phyloP scores from a whole-genome alignment of 1,140 invertebrate species.

The Aethina tumida region DNA sequence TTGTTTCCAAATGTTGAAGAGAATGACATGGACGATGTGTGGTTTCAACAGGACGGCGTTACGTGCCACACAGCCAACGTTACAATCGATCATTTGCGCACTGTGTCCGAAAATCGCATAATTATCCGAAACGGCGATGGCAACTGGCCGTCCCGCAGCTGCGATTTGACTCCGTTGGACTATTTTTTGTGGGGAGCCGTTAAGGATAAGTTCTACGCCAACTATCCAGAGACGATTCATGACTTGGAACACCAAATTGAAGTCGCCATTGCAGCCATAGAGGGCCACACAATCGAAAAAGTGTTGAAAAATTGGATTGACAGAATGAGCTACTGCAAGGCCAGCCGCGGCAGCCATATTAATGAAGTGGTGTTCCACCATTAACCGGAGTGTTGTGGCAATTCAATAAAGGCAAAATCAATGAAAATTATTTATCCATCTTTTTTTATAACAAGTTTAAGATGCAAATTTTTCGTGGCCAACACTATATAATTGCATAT shows the following conservation, averaged over 20 bases:
- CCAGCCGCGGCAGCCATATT: too few species aligned
- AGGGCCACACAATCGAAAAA: conserved; percentile 7
- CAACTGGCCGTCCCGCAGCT: conserved; percentile 35
- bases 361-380: too few species aligned
- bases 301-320: conserved; percentile 8
- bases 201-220: conserved; percentile 30
- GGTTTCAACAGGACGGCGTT: conserved; percentile 24
- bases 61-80: conserved; percentile 15
- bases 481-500: too few species aligned
- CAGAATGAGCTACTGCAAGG: conserved; percentile 3
- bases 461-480: too few species aligned
- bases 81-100: conserved; percentile 13
- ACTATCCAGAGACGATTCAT: conserved; percentile 13
- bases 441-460: too few species aligned
- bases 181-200: conserved; percentile 37
- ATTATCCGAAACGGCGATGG: conserved; percentile 15
- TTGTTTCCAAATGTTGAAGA: conserved; percentile 18
- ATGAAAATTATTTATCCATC: too few species aligned
- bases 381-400: too few species aligned
- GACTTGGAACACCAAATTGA: conserved; percentile 5
- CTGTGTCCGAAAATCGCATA: conserved; percentile 8
- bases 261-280: conserved; percentile 5
- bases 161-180: conserved; percentile 35
- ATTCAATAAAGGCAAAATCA: too few species aligned
- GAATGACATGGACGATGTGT: conserved; percentile 17